Evolutionary conservation across 2,113 vertebrate species (phyloP).

Genomic region (Cichladusa arquata): DNA sequence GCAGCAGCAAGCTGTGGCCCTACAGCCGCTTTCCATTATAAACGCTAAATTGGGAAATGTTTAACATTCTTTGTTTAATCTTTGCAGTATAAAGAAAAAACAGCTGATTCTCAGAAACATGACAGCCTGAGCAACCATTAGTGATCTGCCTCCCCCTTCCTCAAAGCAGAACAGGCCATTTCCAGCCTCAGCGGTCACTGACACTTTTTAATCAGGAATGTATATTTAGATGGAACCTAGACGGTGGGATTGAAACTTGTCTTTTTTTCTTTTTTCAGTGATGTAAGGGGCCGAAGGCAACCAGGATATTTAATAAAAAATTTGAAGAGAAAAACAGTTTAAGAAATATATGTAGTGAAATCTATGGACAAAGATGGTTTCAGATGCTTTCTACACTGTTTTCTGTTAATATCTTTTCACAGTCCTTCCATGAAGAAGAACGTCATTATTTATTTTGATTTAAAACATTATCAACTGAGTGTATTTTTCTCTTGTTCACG

Average conservation of each 20-base stretch:
- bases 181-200: not conserved
- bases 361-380: not conserved
- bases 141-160: constrained; percentile 16
- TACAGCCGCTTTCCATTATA: constrained; percentile 40
- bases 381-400: not conserved
- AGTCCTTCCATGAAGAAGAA: not conserved
- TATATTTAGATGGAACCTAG: not conserved
- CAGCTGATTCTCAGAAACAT: constrained; percentile 55
- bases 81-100: constrained; percentile 44
- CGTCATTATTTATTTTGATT: not conserved
- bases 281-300: not conserved
- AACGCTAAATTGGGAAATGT: constrained; percentile 56
- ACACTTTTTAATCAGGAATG: not conserved
- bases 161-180: not conserved
- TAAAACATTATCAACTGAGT: not conserved
- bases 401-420: not conserved
- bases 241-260: not conserved
- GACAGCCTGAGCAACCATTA: constrained; percentile 3
- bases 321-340: not conserved
- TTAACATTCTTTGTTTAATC: constrained; percentile 47
- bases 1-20: constrained; percentile 34
- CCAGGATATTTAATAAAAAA: not conserved
- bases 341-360: not conserved
- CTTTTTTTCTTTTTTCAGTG: not conserved
- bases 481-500: not conserved